Base-by-base conservation (phyloP, 2,113 vertebrate genomes). In the Thalassarche chlororhynchos region DNA sequence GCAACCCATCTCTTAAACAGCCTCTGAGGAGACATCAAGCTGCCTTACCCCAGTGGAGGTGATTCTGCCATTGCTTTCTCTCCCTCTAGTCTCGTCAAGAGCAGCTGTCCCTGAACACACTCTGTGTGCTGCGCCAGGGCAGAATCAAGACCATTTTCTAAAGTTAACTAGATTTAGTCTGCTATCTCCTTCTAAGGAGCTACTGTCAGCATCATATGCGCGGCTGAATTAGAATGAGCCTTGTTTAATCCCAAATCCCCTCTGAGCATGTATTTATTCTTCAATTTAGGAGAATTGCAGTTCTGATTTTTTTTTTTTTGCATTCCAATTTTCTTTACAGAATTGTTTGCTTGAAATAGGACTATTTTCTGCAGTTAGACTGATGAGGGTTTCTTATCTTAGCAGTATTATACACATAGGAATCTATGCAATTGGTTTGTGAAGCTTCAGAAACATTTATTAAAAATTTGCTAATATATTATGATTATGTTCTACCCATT, bases 131-230 rank as follows among this genome's bases (percentile, higher is more conserved):
- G 26, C 16, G 29, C 76, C 38, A 84, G 72, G 60, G 36, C 57
- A 81, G 60, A 93, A 87, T 89, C 72, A 94, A 90, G 80, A 93
- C 69, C 0, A 87, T 96, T 97, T 95, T 92, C 86, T 75, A 34
- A 92, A 95, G 90, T 94, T 92, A 96, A 95, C 92, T 75, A 79
- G 89, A 92, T 90, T 78, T 89, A 94, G 42, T 75, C 64, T 92
- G 60, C 51, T 90, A 3, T 89, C 72, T 94, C 83, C 72, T 97
- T 92, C 94, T 92, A 89, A 96, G 93, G 68, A 95, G 80, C 69
- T 95, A 78, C 83, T 93, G 85, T 90, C 87, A 89, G 76, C 68
- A 68, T 92, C 70, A 86, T 94, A 84, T 81, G 38, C 8, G 5
- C 1, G 5, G 58, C 71, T 93, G 88, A 94, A 94, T 95, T 89